Base-by-base conservation (phyloP, 1,140 invertebrate species). In the Formica selysi region DNA sequence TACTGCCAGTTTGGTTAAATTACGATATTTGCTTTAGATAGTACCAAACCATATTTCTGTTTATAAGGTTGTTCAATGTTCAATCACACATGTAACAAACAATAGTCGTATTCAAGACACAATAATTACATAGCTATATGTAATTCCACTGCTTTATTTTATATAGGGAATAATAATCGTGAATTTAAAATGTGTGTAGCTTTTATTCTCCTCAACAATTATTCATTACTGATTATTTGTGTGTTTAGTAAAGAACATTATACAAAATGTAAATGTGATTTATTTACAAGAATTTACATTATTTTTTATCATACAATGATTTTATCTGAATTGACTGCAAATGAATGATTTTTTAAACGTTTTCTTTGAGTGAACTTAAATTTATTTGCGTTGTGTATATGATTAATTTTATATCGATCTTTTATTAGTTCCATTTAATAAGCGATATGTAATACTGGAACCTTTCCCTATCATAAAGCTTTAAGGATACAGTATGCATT, bases 211-310 rank as follows among this genome's bases (percentile, higher is more conserved):
- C 32, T 74, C 51, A 59, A 62, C 26, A n/a, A 38, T 86, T 70
- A 65, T 79, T 80, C 29, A 32, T 68, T 32, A 54, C 38, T n/a
- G 29, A 67, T 84, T 65, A 87, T 38, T 76, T 54, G 29, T 62
- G 51, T 59, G 67, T 80, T 86, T 68, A 78, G 62, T 29, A 65
- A 61, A 80, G 41, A 64, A 87, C 41, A 70, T 57, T 80, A 59
- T 85, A 62, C 64, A 38, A 84, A 83, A 86, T 90, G 78, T 71
- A 76, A 85, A 90, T 85, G 71, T 86, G 81, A 83, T 92, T 90
- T 92, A 92, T 89, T 91, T 90, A 87, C 78, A 89, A 89, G 32
- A 83, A 88, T 54, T 86, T 90, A 87, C 76, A 86, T 54, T 83
- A 59, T 57, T 79, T 85, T 71, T 57, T 78, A 32, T 78, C 61